These are phyloP conservation scores for Podilymbus podiceps DNA, from an alignment of 2,113 vertebrate genomes.

Conservation along the genomic window DNA sequence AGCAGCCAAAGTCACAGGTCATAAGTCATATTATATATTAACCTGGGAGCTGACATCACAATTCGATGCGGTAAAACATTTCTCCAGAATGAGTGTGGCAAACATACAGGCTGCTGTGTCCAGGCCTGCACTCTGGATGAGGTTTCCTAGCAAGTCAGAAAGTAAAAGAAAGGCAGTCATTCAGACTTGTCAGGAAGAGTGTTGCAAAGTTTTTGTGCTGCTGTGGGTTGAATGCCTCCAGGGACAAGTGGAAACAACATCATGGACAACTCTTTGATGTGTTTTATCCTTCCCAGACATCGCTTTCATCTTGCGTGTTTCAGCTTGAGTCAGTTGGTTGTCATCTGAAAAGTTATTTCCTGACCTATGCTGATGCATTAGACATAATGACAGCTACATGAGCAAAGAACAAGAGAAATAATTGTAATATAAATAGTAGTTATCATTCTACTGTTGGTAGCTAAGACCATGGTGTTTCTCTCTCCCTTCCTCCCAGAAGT, in stretches of 20 bases:
- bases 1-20: not conserved
- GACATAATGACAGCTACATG: not conserved
- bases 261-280: not conserved
- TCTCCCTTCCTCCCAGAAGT: not conserved
- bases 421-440: too few species aligned
- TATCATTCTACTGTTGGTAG: not conserved
- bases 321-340: not conserved
- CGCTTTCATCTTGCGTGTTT: not conserved
- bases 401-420: not conserved
- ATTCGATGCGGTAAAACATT: not conserved
- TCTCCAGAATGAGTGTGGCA: not conserved
- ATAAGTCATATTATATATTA: not conserved
- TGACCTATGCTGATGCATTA: not conserved
- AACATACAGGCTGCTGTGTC: not conserved
- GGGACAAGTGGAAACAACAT: not conserved
- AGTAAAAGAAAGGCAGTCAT: not conserved
- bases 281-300: not conserved
- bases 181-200: rapidly evolving
- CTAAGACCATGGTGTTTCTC: not conserved
- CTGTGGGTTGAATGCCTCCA: not conserved
- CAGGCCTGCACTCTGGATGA: not conserved
- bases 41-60: rapidly evolving
- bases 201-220: not conserved
- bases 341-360: not conserved
- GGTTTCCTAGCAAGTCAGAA: not conserved